Base-by-base conservation (phyloP, 2,888 invertebrate species). In the Caenorhabditis becei region DNA sequence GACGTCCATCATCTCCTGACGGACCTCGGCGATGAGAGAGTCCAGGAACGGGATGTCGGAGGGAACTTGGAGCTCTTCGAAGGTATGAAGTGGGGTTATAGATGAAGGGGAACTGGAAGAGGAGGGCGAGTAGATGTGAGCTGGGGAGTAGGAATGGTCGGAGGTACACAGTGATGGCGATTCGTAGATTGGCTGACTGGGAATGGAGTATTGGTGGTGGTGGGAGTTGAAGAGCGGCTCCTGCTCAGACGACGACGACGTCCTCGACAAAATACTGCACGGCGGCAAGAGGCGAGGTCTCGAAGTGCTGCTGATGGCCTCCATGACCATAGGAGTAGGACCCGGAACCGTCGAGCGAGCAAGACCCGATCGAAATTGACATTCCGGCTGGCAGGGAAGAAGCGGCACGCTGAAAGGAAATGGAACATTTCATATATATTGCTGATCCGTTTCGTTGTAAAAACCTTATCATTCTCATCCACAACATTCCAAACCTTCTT, bases 1-100 rank as follows among this genome's bases (percentile, higher is more conserved):
- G 20, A 49, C 58, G 14, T 75, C 75, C 20, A 24, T 44, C 24
- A 89, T 78, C 75, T 89, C 89, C 18, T 75, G 80, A n/a, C 87
- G 86, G 10, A 88, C 89, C 67, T 89, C 85, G n/a, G 80, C 80
- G 51, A 90, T 83, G 41, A 89, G 61, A 11, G 82, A 80, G 79
- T 90, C 89, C 54, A 89, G 67, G 83, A 84, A 84, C 23, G 83
- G 83, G 35, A 83, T 66, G 10, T 51, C 67, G 37, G 54, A 16
- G 23, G 47, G 51, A 35, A 67, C 16, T 47, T n/a, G n/a, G n/a
- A n/a, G n/a, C n/a, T 63, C 37, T 26, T 56, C 66, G 71, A 56
- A 23, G 69, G 63, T 53, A n/a, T 53, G 59, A 58, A 28, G 41
- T n/a, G 41, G 62, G 14, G 70, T 61, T 5, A 77, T 54, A 24